Evolutionary conservation across 1,140 invertebrate species (phyloP).

Genomic region (Battus philenor): DNA sequence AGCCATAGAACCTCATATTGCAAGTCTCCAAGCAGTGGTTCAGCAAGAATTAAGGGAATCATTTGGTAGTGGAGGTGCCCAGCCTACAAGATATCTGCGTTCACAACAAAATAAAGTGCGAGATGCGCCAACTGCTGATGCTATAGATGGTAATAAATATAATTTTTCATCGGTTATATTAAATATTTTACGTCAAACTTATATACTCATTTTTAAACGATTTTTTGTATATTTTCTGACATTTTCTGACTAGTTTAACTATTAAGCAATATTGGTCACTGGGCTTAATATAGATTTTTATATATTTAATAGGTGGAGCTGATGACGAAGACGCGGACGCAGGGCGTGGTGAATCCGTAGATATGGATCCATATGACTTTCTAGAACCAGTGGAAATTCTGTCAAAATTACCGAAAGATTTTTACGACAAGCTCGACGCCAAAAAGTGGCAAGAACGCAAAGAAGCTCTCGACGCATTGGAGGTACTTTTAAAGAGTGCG

Average conservation of each 20-base stretch:
- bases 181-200: no score
- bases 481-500: conserved; percentile 85
- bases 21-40: conserved; percentile 91
- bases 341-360: conserved; percentile 78
- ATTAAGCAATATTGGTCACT: no score
- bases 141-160: conserved; percentile 71
- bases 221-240: no score
- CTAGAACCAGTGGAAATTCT: conserved; percentile 95
- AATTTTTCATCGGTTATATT: no score
- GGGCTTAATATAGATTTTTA: no score
- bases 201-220: no score
- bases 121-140: conserved; percentile 77
- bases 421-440: conserved; percentile 95
- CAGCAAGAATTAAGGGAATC: conserved; percentile 92
- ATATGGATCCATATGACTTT: conserved; percentile 94
- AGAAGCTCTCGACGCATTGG: conserved; percentile 89
- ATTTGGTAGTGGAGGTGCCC: conserved; percentile 85
- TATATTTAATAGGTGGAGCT: conserved; percentile 34
- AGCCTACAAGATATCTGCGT: conserved; percentile 87
- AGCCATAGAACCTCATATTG: conserved; percentile 91
- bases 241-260: conserved; percentile 6
- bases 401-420: conserved; percentile 95
- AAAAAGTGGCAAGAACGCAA: conserved; percentile 99
- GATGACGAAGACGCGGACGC: conserved; percentile 78
- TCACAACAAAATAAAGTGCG: conserved; percentile 91